Evolutionary conservation across 2,797 vertebrate species (phyloP).

Genomic region (Pipistrellus pygmaeus): DNA sequence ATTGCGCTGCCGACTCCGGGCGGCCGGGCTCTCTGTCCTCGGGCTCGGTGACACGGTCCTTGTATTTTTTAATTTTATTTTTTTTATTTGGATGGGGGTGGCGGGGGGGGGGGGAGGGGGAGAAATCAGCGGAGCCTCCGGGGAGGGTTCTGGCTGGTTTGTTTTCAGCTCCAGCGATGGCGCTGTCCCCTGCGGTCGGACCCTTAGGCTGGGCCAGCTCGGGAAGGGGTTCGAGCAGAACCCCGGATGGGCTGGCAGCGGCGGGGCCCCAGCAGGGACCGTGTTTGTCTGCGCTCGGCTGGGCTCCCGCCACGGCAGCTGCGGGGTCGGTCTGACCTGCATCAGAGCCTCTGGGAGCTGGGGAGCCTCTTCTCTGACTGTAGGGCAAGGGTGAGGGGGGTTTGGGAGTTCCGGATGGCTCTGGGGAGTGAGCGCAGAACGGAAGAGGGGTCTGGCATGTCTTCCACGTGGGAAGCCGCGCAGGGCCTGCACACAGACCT

Average conservation of each 20-base stretch:
- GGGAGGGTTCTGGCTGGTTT: slow-evolving; percentile 47
- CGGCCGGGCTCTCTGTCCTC: background rate
- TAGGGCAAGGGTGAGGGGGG: background rate
- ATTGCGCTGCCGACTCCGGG: slow-evolving; percentile 66
- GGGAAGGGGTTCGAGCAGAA: background rate
- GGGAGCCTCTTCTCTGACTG: background rate
- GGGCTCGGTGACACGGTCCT: background rate
- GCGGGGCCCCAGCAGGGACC: too few species aligned
- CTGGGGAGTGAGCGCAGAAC: background rate
- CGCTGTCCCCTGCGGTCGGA: background rate
- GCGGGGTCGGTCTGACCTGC: background rate
- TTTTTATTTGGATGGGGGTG: too few species aligned
- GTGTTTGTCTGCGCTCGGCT: background rate
- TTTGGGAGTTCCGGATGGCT: background rate
- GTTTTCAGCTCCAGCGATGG: slow-evolving; percentile 20
- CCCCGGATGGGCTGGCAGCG: background rate
- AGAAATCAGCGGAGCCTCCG: background rate
- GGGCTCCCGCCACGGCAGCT: background rate
- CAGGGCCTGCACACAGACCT: accelerated
- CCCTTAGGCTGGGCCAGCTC: background rate
- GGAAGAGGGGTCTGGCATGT: too few species aligned
- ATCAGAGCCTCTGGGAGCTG: background rate
- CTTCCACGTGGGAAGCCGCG: accelerated
- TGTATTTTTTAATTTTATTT: background rate
- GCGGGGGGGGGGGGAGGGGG: accelerated